phyloP scores from a whole-genome alignment of 2,888 invertebrate genomes.

The Poecilus cupreus region DNA sequence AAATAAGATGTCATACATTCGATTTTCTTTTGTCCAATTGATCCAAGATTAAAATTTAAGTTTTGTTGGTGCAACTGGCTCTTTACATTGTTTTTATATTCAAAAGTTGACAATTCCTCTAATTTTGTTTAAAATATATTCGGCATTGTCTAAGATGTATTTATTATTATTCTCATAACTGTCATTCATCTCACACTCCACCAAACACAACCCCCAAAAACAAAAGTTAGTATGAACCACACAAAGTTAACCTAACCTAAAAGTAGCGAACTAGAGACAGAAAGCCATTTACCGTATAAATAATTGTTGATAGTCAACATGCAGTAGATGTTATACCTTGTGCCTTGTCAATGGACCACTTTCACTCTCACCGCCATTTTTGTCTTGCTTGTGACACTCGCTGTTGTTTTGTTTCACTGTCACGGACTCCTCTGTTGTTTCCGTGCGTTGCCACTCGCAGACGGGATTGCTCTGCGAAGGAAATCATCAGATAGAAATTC shows the following conservation, averaged over 20 bases:
- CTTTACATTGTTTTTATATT: too few relatives aligned
- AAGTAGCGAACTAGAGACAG: constrained; percentile 8
- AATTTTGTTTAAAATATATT: too few relatives aligned
- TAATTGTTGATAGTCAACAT: constrained; percentile 24
- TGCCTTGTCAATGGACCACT: constrained; percentile 42
- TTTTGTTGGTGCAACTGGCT: too few relatives aligned
- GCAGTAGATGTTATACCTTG: constrained; percentile 52
- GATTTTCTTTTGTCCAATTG: too few relatives aligned
- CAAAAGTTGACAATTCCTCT: too few relatives aligned
- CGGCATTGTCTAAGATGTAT: too few relatives aligned
- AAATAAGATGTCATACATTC: too few relatives aligned
- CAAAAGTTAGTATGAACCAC: not conserved
- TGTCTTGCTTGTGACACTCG: not conserved
- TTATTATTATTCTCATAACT: too few relatives aligned
- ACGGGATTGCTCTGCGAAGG: constrained; percentile 52
- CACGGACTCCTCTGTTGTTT: not conserved
- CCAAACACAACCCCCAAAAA: too few relatives aligned
- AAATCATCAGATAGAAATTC: constrained; percentile 43
- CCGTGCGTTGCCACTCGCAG: constrained; percentile 30
- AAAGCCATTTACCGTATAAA: constrained; percentile 49
- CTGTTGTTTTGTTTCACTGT: not conserved
- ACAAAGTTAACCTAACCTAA: not conserved
- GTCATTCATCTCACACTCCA: too few relatives aligned
- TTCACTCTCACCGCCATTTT: constrained; percentile 36
- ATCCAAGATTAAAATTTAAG: too few relatives aligned